These are phyloP conservation scores for Gymnocephalus cernua DNA, from an alignment of 2,113 vertebrate genomes.

Conservation along the genomic window DNA sequence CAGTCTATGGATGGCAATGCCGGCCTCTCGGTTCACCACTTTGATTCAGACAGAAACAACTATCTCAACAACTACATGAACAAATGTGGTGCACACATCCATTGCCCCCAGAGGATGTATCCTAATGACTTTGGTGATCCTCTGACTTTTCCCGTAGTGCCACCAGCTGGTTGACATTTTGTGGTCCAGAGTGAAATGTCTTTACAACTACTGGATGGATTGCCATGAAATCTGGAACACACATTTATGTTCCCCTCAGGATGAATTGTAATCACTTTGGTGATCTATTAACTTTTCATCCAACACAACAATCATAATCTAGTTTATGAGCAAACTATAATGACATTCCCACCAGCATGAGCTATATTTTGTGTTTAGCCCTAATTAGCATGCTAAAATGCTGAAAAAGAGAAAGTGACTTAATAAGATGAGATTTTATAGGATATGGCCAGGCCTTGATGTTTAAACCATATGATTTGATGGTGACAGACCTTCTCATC, in stretches of 20 bases:
- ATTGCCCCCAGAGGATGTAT: background rate
- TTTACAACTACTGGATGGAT: background rate
- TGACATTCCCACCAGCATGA: background rate
- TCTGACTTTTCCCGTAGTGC: too few species aligned
- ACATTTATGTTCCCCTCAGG: too few species aligned
- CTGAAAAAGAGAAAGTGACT: background rate
- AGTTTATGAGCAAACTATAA: background rate
- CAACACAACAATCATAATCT: background rate
- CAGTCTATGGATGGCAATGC: background rate
- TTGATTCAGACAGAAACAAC: background rate
- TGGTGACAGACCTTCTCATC: slow-evolving; percentile 88
- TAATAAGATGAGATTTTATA: background rate
- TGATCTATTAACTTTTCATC: background rate
- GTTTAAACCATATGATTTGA: background rate
- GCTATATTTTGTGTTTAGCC: background rate
- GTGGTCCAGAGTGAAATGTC: too few species aligned
- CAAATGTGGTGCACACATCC: background rate
- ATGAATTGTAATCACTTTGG: background rate
- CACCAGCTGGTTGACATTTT: too few species aligned
- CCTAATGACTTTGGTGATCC: background rate
- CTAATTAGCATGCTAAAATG: background rate
- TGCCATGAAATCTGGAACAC: background rate
- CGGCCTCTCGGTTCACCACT: background rate
- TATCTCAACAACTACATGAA: background rate
- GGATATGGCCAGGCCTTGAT: background rate